Base-by-base conservation (phyloP, 1,140 invertebrate genomes). In the Drosophila sechellia region DNA sequence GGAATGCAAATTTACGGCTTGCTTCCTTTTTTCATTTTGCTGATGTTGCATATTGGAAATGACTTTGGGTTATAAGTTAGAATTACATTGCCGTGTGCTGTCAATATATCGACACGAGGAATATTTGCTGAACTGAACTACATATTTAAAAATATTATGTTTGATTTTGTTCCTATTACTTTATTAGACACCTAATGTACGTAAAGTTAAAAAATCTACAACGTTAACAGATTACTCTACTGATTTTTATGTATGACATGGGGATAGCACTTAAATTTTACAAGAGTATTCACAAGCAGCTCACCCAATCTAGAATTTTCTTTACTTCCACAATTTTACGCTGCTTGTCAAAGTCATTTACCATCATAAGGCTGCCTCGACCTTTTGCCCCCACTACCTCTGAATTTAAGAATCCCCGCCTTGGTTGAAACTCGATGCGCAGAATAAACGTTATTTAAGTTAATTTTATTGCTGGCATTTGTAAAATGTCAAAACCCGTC, bases 401-500 rank as follows among this genome's bases (percentile, higher is more conserved):
- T 35, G n/a, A 25, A 45, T 69, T 40, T 35, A 48, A 49, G 13
- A 20, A 13, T 34, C 64, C 35, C 35, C 49, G 34, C n/a, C 45
- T 56, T 56, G 20, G 48, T 20, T 52, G 66, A 77, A 81, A 81
- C 66, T 81, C 61, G 73, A 81, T 77, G 68, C 65, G 59, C 60
- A 42, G 55, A 52, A 59, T 77, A 81, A 81, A 74, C 56, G 59
- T 81, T 81, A 64, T 78, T 78, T 83, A 78, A 81, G 64, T 70
- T 78, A 65, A 83, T 78, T 83, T 83, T 78, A 83, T 83, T 83
- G 79, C 75, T 68, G 31, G 61, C 74, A 78, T 83, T 83, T 83
- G 73, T 69, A 50, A 77, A 77, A 81, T 74, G 79, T 83, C 79
- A 81, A 54, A 42, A 40, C 27, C 69, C 31, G 48, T 39, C 52